Conservation (phyloP, 2,797 vertebrate genomes). For the Adrianichthys oophorus region DNA sequence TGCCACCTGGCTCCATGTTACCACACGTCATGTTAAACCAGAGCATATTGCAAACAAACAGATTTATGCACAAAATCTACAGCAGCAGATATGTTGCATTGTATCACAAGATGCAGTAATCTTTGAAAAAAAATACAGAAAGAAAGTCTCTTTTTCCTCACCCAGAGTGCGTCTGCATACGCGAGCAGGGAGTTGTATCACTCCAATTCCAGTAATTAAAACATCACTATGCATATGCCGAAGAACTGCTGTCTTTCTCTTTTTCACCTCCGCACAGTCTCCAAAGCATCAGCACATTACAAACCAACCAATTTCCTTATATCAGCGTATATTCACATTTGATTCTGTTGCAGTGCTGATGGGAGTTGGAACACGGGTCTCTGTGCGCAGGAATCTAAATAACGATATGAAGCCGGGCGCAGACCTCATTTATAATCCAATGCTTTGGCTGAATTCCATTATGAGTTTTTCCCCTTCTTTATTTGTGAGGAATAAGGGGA, state of each 20-base stretch:
- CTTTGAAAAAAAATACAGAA: slow-evolving; percentile 45
- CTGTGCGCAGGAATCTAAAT: slow-evolving; percentile 96
- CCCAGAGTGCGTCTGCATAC: not conserved
- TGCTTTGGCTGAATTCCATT: slow-evolving; percentile 91
- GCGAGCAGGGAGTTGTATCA: slow-evolving; percentile 65
- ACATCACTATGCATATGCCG: slow-evolving; percentile 76
- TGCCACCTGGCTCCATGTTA: slow-evolving; percentile 25
- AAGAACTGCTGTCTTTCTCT: slow-evolving; percentile 68
- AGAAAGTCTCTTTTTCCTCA: too few relatives aligned
- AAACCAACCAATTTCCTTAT: slow-evolving; percentile 97
- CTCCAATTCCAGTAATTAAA: slow-evolving; percentile 81
- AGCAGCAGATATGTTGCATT: slow-evolving; percentile 19
- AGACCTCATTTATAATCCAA: slow-evolving; percentile 99
- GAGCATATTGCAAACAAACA: slow-evolving; percentile 27
- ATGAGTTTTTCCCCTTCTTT: slow-evolving; percentile 68
- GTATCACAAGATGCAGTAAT: slow-evolving; percentile 32
- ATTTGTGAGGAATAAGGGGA: slow-evolving; percentile 81
- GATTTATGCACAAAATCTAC: slow-evolving; percentile 30
- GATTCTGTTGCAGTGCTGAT: slow-evolving; percentile 94
- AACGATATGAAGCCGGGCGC: slow-evolving; percentile 92
- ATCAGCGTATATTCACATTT: slow-evolving; percentile 98
- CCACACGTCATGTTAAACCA: slow-evolving; percentile 39
- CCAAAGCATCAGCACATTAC: slow-evolving; percentile 93
- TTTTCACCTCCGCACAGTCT: slow-evolving; percentile 76
- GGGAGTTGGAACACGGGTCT: slow-evolving; percentile 91